These are phyloP conservation scores for Brachionus asplanchnoidis DNA, from an alignment of 1,140 invertebrate genomes.

Conservation along the genomic window DNA sequence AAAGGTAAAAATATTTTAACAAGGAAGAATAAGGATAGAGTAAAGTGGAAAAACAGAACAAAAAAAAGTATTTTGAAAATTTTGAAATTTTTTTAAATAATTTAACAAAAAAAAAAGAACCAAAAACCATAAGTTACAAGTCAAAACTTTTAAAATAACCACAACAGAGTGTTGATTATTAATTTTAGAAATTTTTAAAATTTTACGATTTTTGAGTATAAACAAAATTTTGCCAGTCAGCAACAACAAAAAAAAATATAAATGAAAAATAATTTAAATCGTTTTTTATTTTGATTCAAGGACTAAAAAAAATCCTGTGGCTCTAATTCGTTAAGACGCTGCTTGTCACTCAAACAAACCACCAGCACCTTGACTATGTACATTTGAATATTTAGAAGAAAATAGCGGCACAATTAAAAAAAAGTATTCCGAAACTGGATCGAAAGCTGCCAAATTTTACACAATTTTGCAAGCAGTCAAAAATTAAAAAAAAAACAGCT, in stretches of 20 bases:
- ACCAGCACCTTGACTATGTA: background rate
- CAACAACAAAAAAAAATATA: background rate
- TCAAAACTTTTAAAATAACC: background rate
- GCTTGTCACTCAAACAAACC: background rate
- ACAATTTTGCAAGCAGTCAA: background rate
- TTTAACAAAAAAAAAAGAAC: background rate
- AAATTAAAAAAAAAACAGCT: background rate
- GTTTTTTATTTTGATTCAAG: background rate
- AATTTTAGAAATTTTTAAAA: background rate
- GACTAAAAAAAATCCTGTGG: background rate
- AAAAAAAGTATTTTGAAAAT: background rate
- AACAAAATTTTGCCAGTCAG: background rate
- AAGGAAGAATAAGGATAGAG: background rate
- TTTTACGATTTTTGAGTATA: background rate
- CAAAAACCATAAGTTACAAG: background rate
- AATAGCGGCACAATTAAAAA: background rate
- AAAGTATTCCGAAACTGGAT: background rate
- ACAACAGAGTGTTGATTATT: background rate
- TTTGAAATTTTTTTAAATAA: background rate
- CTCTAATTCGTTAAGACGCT: background rate
- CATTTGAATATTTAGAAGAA: background rate
- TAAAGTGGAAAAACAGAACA: background rate
- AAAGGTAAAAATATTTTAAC: constrained; percentile 20
- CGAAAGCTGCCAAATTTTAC: background rate
- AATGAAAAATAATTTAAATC: background rate